Percentiles rank a stretch among this genome's conserved stretches.
Conservation (phyloP, 2,113 vertebrate genomes). For the Scolopax mira region DNA sequence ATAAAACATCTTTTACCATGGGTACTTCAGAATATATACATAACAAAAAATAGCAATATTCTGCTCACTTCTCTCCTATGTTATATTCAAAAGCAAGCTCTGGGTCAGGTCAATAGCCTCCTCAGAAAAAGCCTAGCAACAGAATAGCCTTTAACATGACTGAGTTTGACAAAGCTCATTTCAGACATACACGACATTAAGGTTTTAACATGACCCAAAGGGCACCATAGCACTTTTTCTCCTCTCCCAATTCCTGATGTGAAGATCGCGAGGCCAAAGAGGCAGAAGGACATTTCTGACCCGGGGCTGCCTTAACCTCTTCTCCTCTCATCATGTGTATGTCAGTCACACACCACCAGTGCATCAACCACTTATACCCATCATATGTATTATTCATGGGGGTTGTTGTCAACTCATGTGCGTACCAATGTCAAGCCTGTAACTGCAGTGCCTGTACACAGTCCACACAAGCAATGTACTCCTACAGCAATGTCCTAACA, state of each 20-base stretch:
- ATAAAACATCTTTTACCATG: neutral
- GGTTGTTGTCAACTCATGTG: neutral
- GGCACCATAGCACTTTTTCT: neutral
- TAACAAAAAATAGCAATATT: rapidly evolving
- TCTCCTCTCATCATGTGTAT: neutral
- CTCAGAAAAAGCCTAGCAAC: neutral
- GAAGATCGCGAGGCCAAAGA: neutral
- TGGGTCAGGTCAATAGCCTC: neutral
- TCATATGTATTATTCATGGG: neutral
- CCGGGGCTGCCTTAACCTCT: neutral
- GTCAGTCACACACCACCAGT: neutral
- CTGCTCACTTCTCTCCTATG: neutral
- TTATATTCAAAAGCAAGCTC: neutral
- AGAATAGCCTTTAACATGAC: neutral
- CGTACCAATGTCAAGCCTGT: neutral
- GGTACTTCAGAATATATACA: neutral
- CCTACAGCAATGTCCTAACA: neutral
- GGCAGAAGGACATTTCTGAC: neutral
- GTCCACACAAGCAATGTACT: neutral
- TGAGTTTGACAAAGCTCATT: neutral
- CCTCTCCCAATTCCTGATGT: neutral
- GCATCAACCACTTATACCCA: neutral
- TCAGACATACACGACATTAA: neutral
- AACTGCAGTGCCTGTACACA: neutral
- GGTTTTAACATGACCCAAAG: neutral